Percentiles rank a stretch among this genome's conserved stretches.
These are phyloP conservation scores for Drosophila sp. DNA, from an alignment of 1,140 invertebrate species.

Conservation along the genomic window DNA sequence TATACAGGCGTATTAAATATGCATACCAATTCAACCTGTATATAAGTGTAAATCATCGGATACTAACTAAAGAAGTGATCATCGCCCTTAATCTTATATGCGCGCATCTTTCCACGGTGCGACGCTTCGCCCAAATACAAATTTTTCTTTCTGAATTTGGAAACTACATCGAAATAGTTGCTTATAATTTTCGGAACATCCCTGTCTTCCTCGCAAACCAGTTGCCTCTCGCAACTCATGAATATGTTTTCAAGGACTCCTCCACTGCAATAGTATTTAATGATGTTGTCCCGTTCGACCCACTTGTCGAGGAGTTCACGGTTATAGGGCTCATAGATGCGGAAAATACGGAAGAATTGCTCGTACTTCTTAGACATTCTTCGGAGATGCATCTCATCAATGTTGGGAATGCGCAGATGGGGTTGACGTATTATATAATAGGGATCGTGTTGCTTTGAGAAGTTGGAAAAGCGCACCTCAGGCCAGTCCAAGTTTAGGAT, in stretches of 20 bases:
- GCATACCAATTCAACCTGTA: not conserved
- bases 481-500: constrained; percentile 66
- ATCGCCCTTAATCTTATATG: not conserved
- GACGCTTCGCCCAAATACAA: not conserved
- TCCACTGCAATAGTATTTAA: constrained; percentile 6
- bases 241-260: not conserved
- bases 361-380: constrained; percentile 42
- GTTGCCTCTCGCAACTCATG: constrained; percentile 3
- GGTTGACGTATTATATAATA: constrained; percentile 69
- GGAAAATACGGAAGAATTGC: constrained; percentile 52
- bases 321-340: constrained; percentile 21
- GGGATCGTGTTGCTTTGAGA: constrained; percentile 62
- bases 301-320: not conserved
- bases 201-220: not conserved
- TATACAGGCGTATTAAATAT: not conserved
- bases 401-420: constrained; percentile 58
- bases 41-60: not conserved
- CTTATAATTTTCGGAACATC: constrained; percentile 6
- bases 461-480: constrained; percentile 58
- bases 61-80: constrained; percentile 3
- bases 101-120: not conserved
- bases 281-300: constrained; percentile 1
- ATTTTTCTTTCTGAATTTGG: constrained; percentile 8
- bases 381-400: constrained; percentile 47
- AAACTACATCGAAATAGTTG: not conserved